These are phyloP conservation scores for Sternarchorhynchus goeldii DNA, from an alignment of 2,797 vertebrate species.

Conservation along the genomic window DNA sequence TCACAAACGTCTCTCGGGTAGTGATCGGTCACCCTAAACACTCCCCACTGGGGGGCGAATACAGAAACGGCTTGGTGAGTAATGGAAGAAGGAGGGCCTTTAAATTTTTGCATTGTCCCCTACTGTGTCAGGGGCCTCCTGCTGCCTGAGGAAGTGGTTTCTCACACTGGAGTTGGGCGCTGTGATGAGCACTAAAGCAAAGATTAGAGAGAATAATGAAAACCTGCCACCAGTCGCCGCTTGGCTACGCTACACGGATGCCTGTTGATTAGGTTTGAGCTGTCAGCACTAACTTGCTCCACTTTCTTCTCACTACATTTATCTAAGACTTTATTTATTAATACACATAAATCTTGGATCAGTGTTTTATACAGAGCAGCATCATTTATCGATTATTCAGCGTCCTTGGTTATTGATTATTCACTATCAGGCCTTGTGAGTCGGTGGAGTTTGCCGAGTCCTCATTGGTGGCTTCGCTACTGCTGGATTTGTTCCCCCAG, in stretches of 20 bases:
- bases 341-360: conserved; percentile 1
- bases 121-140: conserved; percentile 31
- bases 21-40: conserved; percentile 50
- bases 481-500: conserved; percentile 41
- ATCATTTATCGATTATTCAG: too few relatives aligned
- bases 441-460: conserved; percentile 31
- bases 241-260: background rate
- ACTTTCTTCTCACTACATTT: conserved; percentile 10
- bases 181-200: conserved; percentile 28
- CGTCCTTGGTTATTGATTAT: conserved; percentile 28
- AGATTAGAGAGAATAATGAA: conserved; percentile 27
- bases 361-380: background rate
- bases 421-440: conserved; percentile 27
- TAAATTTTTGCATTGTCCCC: conserved; percentile 51
- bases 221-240: conserved; percentile 11
- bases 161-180: conserved; percentile 13
- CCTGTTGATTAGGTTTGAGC: conserved; percentile 31
- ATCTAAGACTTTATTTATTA: conserved; percentile 12
- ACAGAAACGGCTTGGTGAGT: conserved; percentile 49
- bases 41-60: conserved; percentile 45
- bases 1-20: conserved; percentile 48
- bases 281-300: background rate
- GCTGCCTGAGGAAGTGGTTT: conserved; percentile 26
- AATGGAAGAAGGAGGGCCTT: conserved; percentile 53
- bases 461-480: conserved; percentile 18